Evolutionary conservation across 2,888 invertebrate genomes (phyloP), one percentile per base, ranked within the genome.

Genomic region (Oxycera nigricornis): DNA sequence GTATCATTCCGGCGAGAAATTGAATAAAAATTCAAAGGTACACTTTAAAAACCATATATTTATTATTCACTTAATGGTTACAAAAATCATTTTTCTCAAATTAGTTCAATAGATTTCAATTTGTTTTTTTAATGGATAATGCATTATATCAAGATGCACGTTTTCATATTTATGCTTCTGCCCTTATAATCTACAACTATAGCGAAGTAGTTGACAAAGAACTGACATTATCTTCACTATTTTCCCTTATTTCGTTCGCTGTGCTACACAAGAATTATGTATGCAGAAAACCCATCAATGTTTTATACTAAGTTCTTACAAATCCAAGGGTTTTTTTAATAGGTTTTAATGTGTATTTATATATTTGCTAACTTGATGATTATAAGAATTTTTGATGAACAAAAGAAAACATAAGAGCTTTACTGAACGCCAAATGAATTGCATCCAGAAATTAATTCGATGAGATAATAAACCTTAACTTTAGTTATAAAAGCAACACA

Each of bases 11-110:
- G n/a, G n/a, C n/a, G n/a, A n/a, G n/a, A n/a, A n/a, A n/a, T n/a
- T n/a, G n/a, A 46, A 46, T 46, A 11, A 46, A 46, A 46, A 14
- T 11, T 2, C 46, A 46, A 7, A 35, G 11, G 3, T 46, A 55
- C 22, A 39, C 41, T 65, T 65, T 65, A 65, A 65, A 65, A 65
- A 65, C 41, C 65, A 65, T 65, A 65, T 11, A 39, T 41, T 65
- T 65, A 65, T 61, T 59, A 28, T 62, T n/a, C 41, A 41, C 39
- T 20, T 65, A 65, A 65, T 41, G 39, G 41, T 41, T 65, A 65
- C 65, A 65, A 65, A 65, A 65, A 65, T 65, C 39, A 65, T 65
- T 39, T 62, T 62, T 65, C 9, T 35, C 17, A 65, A 65, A 22
- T 35, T 39, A 4, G 41, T 65, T n/a, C 41, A 65, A 65, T 65